Conservation (phyloP, 2,888 invertebrate genomes). For the Microplitis deprimator region DNA sequence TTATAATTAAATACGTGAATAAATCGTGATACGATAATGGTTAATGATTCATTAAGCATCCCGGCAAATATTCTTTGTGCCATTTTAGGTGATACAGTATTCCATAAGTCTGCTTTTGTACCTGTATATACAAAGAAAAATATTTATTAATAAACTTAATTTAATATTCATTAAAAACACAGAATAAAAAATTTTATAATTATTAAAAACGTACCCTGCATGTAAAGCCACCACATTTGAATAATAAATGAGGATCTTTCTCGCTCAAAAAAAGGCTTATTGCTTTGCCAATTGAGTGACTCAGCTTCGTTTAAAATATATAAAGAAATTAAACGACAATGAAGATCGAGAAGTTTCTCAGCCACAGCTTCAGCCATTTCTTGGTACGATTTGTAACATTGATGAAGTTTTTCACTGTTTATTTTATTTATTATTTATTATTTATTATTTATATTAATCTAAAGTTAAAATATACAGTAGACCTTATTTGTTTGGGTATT, state of each 20-base stretch:
- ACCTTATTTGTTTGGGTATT: conserved; percentile 59
- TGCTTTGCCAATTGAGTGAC: conserved; percentile 82
- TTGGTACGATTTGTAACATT: conserved; percentile 82
- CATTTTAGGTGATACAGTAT: conserved; percentile 90
- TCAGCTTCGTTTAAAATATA: conserved; percentile 89
- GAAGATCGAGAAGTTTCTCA: conserved; percentile 85
- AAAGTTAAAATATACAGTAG: neutral
- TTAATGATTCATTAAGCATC: conserved; percentile 88
- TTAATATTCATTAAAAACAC: neutral
- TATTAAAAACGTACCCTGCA: conserved; percentile 76
- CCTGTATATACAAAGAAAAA: conserved; percentile 72
- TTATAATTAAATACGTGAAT: conserved; percentile 76
- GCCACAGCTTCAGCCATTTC: conserved; percentile 90
- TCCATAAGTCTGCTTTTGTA: conserved; percentile 86
- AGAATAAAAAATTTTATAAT: neutral
- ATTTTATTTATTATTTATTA: neutral
- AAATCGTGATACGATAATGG: conserved; percentile 85
- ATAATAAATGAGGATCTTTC: conserved; percentile 86
- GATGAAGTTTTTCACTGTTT: conserved; percentile 66
- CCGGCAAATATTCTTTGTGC: conserved; percentile 88
- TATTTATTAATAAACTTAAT: neutral
- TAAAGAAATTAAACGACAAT: conserved; percentile 82
- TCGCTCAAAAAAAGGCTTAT: conserved; percentile 78
- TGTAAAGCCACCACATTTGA: conserved; percentile 92
- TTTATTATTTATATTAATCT: conserved; percentile 6